Evolutionary conservation across 2,113 vertebrate species (phyloP).

Genomic region (Heptranchias perlo): DNA sequence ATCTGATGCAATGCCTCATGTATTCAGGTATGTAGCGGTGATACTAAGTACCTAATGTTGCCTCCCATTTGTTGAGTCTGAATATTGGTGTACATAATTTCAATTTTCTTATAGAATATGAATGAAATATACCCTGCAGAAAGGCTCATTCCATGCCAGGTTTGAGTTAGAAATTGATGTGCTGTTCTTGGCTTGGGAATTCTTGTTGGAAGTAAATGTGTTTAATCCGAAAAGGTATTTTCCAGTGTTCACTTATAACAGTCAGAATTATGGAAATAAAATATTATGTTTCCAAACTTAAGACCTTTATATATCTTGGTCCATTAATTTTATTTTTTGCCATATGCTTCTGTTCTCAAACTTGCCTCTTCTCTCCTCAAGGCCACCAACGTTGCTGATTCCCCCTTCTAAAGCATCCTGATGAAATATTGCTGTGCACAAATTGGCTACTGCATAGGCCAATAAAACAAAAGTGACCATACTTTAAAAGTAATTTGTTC

Average conservation of each 20-base stretch:
- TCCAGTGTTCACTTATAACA: not conserved
- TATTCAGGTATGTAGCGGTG: not conserved
- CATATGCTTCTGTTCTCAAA: not conserved
- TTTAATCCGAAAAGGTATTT: slow-evolving; percentile 31
- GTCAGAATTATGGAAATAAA: slow-evolving; percentile 21
- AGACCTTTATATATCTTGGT: slow-evolving; percentile 4
- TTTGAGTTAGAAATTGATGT: not conserved
- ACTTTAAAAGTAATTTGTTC: not conserved
- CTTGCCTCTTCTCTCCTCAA: not conserved
- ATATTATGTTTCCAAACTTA: not conserved
- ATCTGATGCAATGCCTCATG: not conserved
- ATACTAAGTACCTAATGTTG: not conserved
- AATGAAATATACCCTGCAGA: not conserved
- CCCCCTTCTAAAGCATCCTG: not conserved
- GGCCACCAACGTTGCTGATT: slow-evolving; percentile 13
- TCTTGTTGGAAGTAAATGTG: not conserved
- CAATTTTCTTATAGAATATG: not conserved
- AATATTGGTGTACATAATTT: not conserved
- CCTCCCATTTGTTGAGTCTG: not conserved
- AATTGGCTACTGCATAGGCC: not conserved
- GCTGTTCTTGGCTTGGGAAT: not conserved
- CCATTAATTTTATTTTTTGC: not conserved
- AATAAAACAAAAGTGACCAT: not conserved
- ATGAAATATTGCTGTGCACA: not conserved
- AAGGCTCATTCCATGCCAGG: not conserved